Conservation (phyloP, 2,113 vertebrate genomes). For the Python bivittatus region DNA sequence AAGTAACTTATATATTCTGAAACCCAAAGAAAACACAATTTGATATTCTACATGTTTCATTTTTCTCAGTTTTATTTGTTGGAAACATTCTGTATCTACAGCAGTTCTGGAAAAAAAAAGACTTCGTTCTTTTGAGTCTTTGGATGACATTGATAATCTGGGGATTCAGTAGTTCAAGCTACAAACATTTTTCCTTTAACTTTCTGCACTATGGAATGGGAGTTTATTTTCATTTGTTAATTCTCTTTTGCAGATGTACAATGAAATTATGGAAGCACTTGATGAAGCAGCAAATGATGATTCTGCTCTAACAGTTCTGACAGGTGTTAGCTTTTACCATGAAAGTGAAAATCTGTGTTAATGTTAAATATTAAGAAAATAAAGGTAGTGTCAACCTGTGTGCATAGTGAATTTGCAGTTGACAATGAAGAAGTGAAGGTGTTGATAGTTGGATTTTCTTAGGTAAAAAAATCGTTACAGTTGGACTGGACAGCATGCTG, state of each 20-base stretch:
- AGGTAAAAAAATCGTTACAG: background rate
- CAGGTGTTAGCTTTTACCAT: conserved; percentile 73
- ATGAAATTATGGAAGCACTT: conserved; percentile 84
- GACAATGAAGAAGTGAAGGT: background rate
- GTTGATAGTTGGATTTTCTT: background rate
- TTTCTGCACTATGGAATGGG: conserved; percentile 9
- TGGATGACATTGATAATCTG: background rate
- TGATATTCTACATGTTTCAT: background rate
- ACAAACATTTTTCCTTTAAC: background rate
- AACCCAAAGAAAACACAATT: background rate
- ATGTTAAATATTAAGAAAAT: background rate
- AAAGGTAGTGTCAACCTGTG: background rate
- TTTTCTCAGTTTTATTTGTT: background rate
- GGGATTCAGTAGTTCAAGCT: background rate
- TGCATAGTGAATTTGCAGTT: background rate
- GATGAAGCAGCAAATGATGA: conserved; percentile 83
- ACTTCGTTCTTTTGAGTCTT: background rate
- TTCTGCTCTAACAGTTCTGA: conserved; percentile 85
- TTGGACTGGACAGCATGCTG: background rate
- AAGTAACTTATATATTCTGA: background rate
- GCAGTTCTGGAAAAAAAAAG: background rate
- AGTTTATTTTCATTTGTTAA: conserved; percentile 10
- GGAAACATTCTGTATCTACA: background rate
- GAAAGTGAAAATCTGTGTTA: background rate
- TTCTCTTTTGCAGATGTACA: conserved; percentile 84